Evolutionary conservation across 2,113 vertebrate genomes (phyloP).

Genomic region (Ceratotherium simum): DNA sequence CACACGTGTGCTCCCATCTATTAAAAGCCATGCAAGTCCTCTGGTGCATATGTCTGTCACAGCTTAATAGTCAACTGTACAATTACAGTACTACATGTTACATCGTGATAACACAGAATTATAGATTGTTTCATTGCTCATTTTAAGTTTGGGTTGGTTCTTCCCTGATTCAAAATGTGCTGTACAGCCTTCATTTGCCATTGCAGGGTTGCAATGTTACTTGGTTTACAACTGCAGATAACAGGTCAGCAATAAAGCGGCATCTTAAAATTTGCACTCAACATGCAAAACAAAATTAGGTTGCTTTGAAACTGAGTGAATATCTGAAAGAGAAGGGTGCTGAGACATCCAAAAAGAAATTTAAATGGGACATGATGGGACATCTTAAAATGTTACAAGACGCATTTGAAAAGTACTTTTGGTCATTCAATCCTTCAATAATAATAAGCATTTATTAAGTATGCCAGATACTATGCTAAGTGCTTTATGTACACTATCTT

Average conservation of each 20-base stretch:
- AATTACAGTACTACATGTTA: too few relatives aligned
- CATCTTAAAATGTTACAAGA: background rate
- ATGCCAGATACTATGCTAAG: background rate
- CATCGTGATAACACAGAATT: background rate
- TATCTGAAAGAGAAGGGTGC: background rate
- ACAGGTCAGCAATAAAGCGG: background rate
- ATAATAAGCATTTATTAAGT: background rate
- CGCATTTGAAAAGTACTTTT: background rate
- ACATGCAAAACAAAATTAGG: background rate
- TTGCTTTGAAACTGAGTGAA: conserved; percentile 27
- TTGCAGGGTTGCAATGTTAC: background rate
- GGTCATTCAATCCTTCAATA: background rate
- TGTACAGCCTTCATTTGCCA: background rate
- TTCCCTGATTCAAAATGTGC: background rate
- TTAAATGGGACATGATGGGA: background rate
- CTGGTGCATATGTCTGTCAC: background rate
- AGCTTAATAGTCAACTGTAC: background rate
- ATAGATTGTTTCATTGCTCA: background rate
- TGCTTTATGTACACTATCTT: background rate
- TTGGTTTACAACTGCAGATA: background rate
- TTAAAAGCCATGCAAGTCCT: background rate
- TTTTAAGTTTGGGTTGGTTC: background rate
- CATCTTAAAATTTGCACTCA: conserved; percentile 1
- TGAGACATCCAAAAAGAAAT: background rate
- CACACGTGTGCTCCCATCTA: background rate